Conservation (phyloP, 1,140 invertebrate species). For the Apolygus lucorum region DNA sequence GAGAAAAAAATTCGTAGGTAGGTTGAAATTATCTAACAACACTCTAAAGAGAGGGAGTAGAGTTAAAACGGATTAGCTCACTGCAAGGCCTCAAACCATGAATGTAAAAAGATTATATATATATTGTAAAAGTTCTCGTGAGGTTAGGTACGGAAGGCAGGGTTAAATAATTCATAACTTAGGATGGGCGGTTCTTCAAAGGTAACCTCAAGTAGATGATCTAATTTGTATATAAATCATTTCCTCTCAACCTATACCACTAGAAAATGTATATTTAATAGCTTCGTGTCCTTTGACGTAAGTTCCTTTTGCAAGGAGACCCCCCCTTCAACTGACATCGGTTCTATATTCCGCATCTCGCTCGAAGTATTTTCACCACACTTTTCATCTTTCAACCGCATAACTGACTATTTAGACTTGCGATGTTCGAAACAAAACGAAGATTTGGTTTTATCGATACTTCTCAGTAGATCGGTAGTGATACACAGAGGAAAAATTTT, state of each 20-base stretch:
- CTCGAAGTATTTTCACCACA: neutral
- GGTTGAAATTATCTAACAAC: too few species aligned
- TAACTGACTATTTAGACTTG: too few species aligned
- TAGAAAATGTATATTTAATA: conserved; percentile 14
- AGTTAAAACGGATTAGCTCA: too few species aligned
- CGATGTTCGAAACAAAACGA: too few species aligned
- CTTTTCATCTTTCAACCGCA: neutral
- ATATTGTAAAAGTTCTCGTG: neutral
- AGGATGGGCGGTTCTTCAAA: neutral
- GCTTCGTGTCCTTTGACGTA: neutral
- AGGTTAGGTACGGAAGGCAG: neutral
- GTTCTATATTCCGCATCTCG: neutral
- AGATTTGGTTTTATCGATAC: too few species aligned
- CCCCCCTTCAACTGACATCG: neutral
- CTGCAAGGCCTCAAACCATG: too few species aligned
- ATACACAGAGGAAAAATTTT: too few species aligned
- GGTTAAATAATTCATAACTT: conserved; percentile 12
- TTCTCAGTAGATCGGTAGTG: too few species aligned
- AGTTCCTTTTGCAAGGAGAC: neutral
- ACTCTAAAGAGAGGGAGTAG: too few species aligned
- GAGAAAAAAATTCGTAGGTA: too few species aligned
- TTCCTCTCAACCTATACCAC: conserved; percentile 14
- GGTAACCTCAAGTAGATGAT: conserved; percentile 12
- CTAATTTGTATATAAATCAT: conserved; percentile 17
- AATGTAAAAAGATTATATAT: too few species aligned